Conservation (phyloP, 2,888 invertebrate genomes). For the Phlogophora meticulosa region DNA sequence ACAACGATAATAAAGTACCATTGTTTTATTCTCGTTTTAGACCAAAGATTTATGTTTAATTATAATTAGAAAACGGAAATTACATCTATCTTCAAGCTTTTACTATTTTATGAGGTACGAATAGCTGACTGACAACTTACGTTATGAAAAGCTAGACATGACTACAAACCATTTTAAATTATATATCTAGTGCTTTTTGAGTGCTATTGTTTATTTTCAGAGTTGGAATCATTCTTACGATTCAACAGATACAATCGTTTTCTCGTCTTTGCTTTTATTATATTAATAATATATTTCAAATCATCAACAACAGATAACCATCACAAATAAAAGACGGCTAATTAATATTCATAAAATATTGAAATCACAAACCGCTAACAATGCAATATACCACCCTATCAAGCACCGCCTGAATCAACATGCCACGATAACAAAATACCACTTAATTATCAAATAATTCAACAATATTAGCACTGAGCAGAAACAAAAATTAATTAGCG, state of each 20-base stretch:
- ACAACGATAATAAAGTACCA: conserved; percentile 54
- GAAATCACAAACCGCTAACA: conserved; percentile 21
- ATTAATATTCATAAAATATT: conserved; percentile 42
- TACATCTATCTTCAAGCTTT: conserved; percentile 35
- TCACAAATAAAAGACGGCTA: conserved; percentile 7
- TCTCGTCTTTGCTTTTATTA: too few species aligned
- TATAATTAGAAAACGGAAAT: conserved; percentile 54
- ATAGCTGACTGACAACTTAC: background rate
- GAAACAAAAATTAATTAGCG: conserved; percentile 41
- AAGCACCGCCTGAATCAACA: conserved; percentile 25
- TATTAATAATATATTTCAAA: conserved; percentile 17
- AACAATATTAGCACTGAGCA: conserved; percentile 10
- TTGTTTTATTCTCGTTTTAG: conserved; percentile 51
- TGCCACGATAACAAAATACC: conserved; percentile 15
- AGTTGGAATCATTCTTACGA: too few species aligned
- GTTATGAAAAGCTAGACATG: too few species aligned
- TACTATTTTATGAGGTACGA: conserved; percentile 10
- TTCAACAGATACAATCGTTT: too few species aligned
- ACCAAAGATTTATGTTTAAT: conserved; percentile 56
- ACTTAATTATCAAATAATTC: conserved; percentile 21
- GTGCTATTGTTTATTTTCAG: too few species aligned
- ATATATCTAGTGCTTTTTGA: background rate
- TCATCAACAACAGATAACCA: background rate
- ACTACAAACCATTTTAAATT: too few species aligned
- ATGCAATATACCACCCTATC: conserved; percentile 6